These are phyloP conservation scores for Trididemnum nubilum DNA, from an alignment of 23 tunicate genomes.

Conservation along the genomic window DNA sequence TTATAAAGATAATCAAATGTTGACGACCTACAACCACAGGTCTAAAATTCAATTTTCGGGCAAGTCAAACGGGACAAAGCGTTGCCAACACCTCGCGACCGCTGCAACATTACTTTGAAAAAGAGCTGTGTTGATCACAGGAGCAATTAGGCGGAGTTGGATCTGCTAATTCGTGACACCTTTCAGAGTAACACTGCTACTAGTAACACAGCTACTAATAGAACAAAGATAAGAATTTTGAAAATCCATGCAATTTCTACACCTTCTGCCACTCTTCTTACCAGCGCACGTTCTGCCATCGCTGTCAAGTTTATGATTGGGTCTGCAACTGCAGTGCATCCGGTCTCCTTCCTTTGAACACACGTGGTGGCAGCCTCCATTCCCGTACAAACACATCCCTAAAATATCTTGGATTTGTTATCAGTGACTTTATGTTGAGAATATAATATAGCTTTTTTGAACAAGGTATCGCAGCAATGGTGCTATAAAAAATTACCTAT, in stretches of 20 bases:
- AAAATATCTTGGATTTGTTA: too few relatives aligned
- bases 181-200: neutral
- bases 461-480: too few relatives aligned
- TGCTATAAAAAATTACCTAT: too few relatives aligned
- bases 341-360: slow-evolving; percentile 23
- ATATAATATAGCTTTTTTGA: neutral
- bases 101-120: neutral
- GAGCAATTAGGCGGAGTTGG: neutral
- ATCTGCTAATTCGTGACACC: neutral
- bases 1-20: too few relatives aligned
- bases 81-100: neutral
- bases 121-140: neutral
- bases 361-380: slow-evolving; percentile 76
- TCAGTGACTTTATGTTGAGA: too few relatives aligned
- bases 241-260: too few relatives aligned
- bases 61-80: neutral
- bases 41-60: neutral
- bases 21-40: too few relatives aligned
- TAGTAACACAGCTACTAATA: too few relatives aligned
- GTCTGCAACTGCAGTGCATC: slow-evolving; percentile 37
- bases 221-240: too few relatives aligned
- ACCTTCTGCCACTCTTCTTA: too few relatives aligned
- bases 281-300: slow-evolving; percentile 54
- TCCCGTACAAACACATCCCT: slow-evolving; percentile 72
- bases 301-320: slow-evolving; percentile 12